Evolutionary conservation across 2,888 invertebrate genomes (phyloP).

Genomic region (Nymphalis urticae): DNA sequence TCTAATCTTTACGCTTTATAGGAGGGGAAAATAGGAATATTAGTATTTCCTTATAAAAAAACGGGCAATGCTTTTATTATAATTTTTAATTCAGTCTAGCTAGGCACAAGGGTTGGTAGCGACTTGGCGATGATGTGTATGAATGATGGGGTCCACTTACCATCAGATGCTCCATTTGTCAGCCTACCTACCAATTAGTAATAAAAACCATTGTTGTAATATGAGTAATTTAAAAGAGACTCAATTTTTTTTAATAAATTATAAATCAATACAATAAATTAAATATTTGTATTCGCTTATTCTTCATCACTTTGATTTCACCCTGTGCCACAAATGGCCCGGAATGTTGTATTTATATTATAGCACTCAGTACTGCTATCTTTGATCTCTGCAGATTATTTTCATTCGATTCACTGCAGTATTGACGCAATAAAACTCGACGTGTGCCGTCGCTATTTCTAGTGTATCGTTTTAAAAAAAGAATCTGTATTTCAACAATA

Average conservation of each 20-base stretch:
- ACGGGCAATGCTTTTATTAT: too few relatives aligned
- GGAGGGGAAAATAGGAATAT: too few relatives aligned
- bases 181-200: too few relatives aligned
- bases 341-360: conserved; percentile 16
- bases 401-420: not conserved
- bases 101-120: too few relatives aligned
- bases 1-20: too few relatives aligned
- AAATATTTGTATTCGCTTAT: not conserved
- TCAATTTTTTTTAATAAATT: not conserved
- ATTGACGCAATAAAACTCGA: not conserved
- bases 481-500: not conserved
- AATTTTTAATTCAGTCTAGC: too few relatives aligned
- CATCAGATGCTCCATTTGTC: too few relatives aligned
- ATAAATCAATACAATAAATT: not conserved
- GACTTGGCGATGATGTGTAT: too few relatives aligned
- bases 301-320: not conserved
- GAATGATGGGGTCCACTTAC: too few relatives aligned
- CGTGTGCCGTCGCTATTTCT: not conserved
- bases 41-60: too few relatives aligned
- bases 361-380: conserved; percentile 7
- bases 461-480: not conserved
- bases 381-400: conserved; percentile 15
- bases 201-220: too few relatives aligned
- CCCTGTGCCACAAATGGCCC: conserved; percentile 9
- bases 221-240: too few relatives aligned